Base-by-base conservation (phyloP, 1,140 invertebrate species). In the Phortica variegata region DNA sequence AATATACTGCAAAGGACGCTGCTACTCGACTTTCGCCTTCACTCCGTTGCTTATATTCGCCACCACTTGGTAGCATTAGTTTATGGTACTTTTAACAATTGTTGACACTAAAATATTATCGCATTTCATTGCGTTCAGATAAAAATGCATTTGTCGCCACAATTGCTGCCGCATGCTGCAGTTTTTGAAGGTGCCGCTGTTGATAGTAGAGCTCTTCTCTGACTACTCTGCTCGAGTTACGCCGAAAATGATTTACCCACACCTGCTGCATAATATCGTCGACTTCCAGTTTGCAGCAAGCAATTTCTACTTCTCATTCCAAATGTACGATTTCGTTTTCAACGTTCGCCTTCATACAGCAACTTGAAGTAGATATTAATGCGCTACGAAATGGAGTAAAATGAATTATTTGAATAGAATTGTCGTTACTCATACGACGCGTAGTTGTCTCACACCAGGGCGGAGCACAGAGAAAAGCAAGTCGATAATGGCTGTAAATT, bases 101-200 rank as follows among this genome's bases (percentile, higher is more conserved):
- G 68, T 73, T 73, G 70, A 73, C 70, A 73, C 61, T 73, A 70
- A 73, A 73, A 73, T 73, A 73, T 73, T 73, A 73, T 73, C 61
- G 65, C 61, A 70, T 70, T 73, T 73, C 68, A 72, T 72, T 72
- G 68, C 63, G 56, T 69, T 40, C 58, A 68, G 56, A 68, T 69
- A 72, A 68, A 72, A 72, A 72, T 69, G 65, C 68, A 60, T 60
- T 72, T 72, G 61, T 72, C 61, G 58, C 65, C 61, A 53, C 65
- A 70, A 69, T 65, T 70, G 58, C 65, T 66, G 49, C 60, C 60
- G 58, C 49, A 48, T 62, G 49, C 36, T 38, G 17, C 12, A 39
- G 26, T 29, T 6, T 37, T 29, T 18, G 19, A 44, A 9, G 15
- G 16, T 26, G 21, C 33, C 36, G 45, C 46, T 21, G 33, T 52